phyloP scores from a whole-genome alignment of 2,888 invertebrate species.

The Papilio protenor region DNA sequence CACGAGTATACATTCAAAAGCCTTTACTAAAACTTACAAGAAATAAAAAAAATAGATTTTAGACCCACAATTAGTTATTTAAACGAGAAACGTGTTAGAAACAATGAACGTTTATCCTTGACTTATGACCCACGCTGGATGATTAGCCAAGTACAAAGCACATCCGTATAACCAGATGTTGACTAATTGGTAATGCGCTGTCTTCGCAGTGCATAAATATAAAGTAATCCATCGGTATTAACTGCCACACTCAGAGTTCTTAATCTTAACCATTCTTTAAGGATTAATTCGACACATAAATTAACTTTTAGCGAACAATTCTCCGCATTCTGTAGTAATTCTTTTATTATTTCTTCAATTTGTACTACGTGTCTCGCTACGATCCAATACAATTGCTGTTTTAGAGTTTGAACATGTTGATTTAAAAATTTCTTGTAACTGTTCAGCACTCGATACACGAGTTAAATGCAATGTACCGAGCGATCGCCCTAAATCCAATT shows the following conservation, averaged over 20 bases:
- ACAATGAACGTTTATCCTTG: slow-evolving; percentile 38
- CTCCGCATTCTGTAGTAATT: neutral
- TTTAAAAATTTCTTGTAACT: neutral
- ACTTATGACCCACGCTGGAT: slow-evolving; percentile 24
- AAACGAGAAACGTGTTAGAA: slow-evolving; percentile 9
- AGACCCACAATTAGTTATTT: neutral
- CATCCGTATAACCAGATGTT: slow-evolving; percentile 38
- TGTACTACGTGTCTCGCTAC: neutral
- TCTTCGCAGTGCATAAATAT: neutral
- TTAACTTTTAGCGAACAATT: neutral
- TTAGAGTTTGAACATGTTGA: neutral
- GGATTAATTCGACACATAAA: neutral
- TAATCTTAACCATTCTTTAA: neutral
- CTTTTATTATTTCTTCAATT: neutral
- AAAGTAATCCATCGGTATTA: neutral
- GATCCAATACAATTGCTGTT: neutral
- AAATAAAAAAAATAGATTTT: neutral
- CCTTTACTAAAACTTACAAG: neutral
- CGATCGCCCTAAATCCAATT: slow-evolving; percentile 46
- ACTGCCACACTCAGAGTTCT: neutral
- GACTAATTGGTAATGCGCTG: neutral
- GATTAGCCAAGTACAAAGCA: slow-evolving; percentile 31
- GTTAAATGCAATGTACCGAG: slow-evolving; percentile 43
- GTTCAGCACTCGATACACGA: slow-evolving; percentile 31
- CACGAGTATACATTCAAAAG: neutral